Conservation (phyloP, 2,888 invertebrate genomes). For the Ichneumoninae sp. region DNA sequence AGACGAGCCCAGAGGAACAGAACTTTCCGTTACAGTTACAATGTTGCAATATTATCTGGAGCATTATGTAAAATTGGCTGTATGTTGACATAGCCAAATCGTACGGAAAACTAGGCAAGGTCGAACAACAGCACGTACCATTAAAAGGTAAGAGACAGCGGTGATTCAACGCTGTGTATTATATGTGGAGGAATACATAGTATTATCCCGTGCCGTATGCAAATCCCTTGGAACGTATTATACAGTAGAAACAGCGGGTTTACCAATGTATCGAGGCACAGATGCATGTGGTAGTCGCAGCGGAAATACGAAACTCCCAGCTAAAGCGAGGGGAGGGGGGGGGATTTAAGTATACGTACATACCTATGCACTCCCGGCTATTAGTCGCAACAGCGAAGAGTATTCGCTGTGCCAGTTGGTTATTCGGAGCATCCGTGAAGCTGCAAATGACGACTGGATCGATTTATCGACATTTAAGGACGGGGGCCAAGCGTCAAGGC, state of each 20-base stretch:
- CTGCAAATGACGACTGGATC: slow-evolving; percentile 31
- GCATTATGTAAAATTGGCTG: not conserved
- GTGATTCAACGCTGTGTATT: not conserved
- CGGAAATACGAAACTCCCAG: not conserved
- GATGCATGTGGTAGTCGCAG: not conserved
- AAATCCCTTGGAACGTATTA: not conserved
- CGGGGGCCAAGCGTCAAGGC: slow-evolving; percentile 19
- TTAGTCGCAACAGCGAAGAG: slow-evolving; percentile 14
- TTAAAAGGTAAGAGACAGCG: not conserved
- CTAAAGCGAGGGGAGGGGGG: not conserved
- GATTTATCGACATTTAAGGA: slow-evolving; percentile 41
- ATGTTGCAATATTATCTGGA: not conserved
- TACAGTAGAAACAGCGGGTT: not conserved
- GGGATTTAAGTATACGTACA: not conserved
- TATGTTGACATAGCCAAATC: not conserved
- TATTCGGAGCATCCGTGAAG: slow-evolving; percentile 2
- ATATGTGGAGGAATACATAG: not conserved
- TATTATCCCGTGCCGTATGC: not conserved
- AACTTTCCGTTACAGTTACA: no score
- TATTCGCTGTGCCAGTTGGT: not conserved
- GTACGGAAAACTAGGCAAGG: not conserved
- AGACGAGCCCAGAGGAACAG: not conserved
- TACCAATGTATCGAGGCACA: not conserved
- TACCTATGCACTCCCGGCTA: not conserved
- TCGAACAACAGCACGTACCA: not conserved